Evolutionary conservation across 2,888 invertebrate species (phyloP), one percentile per base, ranked within the genome.

Genomic region (Spilarctia lutea): DNA sequence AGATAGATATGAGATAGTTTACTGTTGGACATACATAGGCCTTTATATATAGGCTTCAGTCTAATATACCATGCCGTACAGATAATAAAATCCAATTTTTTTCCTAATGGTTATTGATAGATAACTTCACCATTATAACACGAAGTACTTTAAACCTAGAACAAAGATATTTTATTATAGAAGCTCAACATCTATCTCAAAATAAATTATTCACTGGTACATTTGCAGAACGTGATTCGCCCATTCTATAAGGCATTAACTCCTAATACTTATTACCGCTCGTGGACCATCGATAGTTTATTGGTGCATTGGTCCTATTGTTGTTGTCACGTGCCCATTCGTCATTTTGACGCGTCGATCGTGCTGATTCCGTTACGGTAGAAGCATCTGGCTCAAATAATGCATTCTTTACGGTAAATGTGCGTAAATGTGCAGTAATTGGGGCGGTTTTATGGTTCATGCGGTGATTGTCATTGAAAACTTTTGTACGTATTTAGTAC

Each of bases 171-270:
- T 11, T n/a, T 3, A n/a, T 70, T 42, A 20, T 16, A 60, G 60
- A 39, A 39, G 42, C 27, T 70, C 60, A 27, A 39, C n/a, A 63
- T n/a, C 33, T 35, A 60, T 60, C 60, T 70, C 18, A n/a, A 39
- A 60, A 70, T 48, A 68, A 68, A 48, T 71, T 68, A 75, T 71
- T 39, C 52, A 73, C 60, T 69, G 67, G 69, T 70, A 45, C 83
- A 89, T 91, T 91, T 87, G 89, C 86, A n/a, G 84, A 88, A 92
- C 92, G 94, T 94, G 94, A 85, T 89, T 83, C 83, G 77, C 75
- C 82, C 83, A 78, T 82, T 81, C 83, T 80, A 73, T 79, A 75
- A 72, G 81, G 93, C 78, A 92, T 94, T 93, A 92, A 81, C 83
- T 82, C 85, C 83, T 88, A 84, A 89, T 82, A 82, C 83, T 85